Evolutionary conservation across 2,113 vertebrate genomes (phyloP).

Genomic region (Stigmatopora nigra): DNA sequence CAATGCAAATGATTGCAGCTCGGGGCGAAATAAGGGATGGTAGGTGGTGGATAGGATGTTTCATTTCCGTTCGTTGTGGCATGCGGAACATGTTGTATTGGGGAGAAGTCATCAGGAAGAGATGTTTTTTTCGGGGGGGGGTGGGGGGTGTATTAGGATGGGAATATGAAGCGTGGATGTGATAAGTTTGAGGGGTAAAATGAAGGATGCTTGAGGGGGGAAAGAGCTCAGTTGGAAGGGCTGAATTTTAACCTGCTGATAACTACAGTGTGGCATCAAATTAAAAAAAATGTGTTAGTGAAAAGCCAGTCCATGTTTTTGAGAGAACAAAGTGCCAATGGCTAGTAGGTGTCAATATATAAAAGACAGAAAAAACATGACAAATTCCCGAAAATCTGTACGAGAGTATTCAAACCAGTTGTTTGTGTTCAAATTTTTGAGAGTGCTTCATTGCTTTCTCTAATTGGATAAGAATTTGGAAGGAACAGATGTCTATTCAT

Average conservation of each 20-base stretch:
- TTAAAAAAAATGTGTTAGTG: no score
- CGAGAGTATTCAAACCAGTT: no score
- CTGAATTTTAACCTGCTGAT: constrained; percentile 32
- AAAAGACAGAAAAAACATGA: no score
- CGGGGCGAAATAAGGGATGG: constrained; percentile 14
- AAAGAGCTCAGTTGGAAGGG: constrained; percentile 48
- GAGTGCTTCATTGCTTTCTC: no score
- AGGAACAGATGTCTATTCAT: no score
- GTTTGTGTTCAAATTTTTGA: no score
- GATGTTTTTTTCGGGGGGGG: constrained; percentile 25
- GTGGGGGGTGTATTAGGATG: constrained; percentile 24
- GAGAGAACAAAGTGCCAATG: no score
- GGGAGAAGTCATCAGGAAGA: background rate
- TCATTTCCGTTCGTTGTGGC: background rate
- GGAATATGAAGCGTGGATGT: constrained; percentile 20
- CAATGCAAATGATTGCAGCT: constrained; percentile 27
- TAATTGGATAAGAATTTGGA: no score
- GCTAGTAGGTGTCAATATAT: no score
- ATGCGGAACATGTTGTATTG: background rate
- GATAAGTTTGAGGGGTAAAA: constrained; percentile 12
- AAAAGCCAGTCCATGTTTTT: no score
- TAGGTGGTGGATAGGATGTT: constrained; percentile 4
- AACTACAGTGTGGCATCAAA: background rate
- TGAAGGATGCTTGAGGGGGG: constrained; percentile 25
- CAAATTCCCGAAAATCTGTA: no score